Base-by-base conservation (phyloP, 2,113 vertebrate species). In the Pterocles burchelli region DNA sequence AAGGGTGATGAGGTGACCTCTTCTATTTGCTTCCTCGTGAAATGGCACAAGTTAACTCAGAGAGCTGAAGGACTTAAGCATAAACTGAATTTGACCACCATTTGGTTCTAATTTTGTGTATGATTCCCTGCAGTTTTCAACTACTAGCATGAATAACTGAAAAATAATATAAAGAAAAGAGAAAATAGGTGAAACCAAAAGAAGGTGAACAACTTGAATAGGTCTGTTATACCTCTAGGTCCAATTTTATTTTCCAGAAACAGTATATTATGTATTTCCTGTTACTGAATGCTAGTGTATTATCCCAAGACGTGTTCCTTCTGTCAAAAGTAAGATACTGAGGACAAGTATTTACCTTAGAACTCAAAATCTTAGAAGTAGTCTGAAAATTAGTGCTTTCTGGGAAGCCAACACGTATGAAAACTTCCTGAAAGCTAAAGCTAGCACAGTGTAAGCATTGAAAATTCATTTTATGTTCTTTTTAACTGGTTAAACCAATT, bases 201-300 rank as follows among this genome's bases (percentile, higher is more conserved):
- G 11, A 55, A 45, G 11, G 2, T 65, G 34, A 48, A 34, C 15
- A 49, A 54, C 26, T 57, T 70, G 26, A 81, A 49, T 62, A 67
- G 51, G 9, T 85, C 28, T 66, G 17, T 51, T 41, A 85, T 57
- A 41, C 28, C 8, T 88, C 21, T 82, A 82, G 61, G 63, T 63
- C 18, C 7, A 52, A 16, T 54, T 77, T 57, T 18, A n/a, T 11
- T 88, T 92, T 88, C 33, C 38, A 46, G 43, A 71, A 75, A 72
- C 3, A 26, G 4, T 63, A 3, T 62, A 7, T 61, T 63, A 9
- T 4, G 2, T 26, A 49, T 51, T 75, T 58, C 0, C 1, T 57
- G 13, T 71, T 65, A 33, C 1, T 78, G 36, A 71, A 34, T 46
- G 41, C 57, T 78, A 3, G 0, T 70, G 26, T 73, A 7, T 28